Base-by-base conservation (phyloP, 1,140 invertebrate species). In the Ceratitis capitata region DNA sequence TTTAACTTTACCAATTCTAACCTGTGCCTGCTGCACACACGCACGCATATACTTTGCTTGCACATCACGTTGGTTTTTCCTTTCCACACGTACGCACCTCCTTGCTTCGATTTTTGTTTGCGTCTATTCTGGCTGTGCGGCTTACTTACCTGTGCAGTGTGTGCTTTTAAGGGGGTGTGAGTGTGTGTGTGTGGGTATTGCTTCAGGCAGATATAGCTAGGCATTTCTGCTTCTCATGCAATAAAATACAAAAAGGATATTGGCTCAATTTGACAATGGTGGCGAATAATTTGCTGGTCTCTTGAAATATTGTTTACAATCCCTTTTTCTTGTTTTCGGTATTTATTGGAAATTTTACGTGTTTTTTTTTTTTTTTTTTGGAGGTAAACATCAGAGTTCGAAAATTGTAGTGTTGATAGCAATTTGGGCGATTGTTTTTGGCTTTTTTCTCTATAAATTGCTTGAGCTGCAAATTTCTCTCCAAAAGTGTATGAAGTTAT, bases 31-130 rank as follows among this genome's bases (percentile, higher is more conserved):
- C 9, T n/a, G n/a, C n/a, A n/a, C n/a, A n/a, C n/a, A n/a, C n/a
- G n/a, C n/a, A n/a, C n/a, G n/a, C n/a, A n/a, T n/a, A n/a, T n/a
- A n/a, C 23, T 64, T 35, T 23, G 14, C 7, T 64, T 10, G 58
- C 58, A 23, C 58, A 19, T 6, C 51, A 56, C 51, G 51, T 53
- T 53, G 19, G 6, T 9, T 14, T 10, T 14, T 1, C 29, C 58
- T 9, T 64, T 64, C 58, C 58, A 64, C 14, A 45, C 69, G 39
- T 45, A 78, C 10, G 69, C 39, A 12, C 14, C 12, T 78, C n/a
- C 39, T 78, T 78, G 69, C 69, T 45, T 26, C 69, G n/a, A 78
- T 78, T 78, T n/a, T 35, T 78, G 69, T 78, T 47, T 78, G 69
- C 69, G 35, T 78, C 39, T 42, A 9, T n/a, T 26, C 19, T 26